phyloP scores from a whole-genome alignment of 2,797 vertebrate species.

The Podarcis lilfordi region DNA sequence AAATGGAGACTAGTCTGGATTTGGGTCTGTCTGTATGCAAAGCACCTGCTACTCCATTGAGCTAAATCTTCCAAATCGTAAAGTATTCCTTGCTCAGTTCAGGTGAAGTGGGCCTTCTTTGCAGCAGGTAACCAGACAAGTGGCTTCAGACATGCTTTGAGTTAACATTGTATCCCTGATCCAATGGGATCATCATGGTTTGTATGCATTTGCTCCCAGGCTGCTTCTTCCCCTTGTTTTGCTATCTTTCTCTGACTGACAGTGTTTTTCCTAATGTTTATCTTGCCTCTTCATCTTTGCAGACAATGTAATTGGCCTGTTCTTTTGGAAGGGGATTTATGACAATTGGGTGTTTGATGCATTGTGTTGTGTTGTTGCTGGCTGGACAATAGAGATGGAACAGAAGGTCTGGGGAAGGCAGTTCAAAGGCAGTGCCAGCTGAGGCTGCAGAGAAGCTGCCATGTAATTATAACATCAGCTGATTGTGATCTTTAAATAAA shows the following conservation, averaged over 20 bases:
- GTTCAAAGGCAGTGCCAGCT: conserved; percentile 20
- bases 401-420: conserved; percentile 40
- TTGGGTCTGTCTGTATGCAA: neutral
- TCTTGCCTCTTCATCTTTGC: conserved; percentile 1
- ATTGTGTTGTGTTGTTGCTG: conserved; percentile 7
- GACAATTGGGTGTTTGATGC: conserved; percentile 26
- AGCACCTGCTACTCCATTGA: neutral
- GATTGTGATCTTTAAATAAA: conserved; percentile 34
- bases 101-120: neutral
- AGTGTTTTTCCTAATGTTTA: neutral
- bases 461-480: conserved; percentile 23
- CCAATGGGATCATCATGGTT: neutral
- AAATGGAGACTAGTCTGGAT: no score
- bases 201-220: neutral
- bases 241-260: conserved; percentile 18
- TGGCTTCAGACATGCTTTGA: neutral
- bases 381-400: conserved; percentile 32
- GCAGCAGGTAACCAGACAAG: neutral
- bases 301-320: neutral
- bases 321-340: conserved; percentile 40
- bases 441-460: conserved; percentile 12
- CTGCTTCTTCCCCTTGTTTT: conserved; percentile 13
- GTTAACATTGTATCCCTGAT: neutral
- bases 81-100: neutral
- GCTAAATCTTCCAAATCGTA: neutral